phyloP scores from a whole-genome alignment of 2,797 vertebrate genomes.

The Rallus crepitans region DNA sequence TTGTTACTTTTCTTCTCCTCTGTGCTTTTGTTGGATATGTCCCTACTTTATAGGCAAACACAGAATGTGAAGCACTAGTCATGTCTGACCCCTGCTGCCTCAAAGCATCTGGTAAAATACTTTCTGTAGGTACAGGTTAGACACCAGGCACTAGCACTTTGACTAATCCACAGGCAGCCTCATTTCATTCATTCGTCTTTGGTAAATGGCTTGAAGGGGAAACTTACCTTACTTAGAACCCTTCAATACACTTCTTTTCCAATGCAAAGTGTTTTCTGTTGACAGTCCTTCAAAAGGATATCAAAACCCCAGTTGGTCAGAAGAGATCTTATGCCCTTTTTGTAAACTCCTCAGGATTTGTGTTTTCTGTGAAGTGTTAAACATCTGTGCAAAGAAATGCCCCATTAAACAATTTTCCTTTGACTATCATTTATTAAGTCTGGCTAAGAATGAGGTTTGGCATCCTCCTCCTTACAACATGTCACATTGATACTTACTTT shows the following conservation, averaged over 20 bases:
- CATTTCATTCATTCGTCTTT: not conserved
- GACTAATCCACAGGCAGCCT: not conserved
- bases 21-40: not conserved
- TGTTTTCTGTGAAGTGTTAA: not conserved
- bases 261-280: not conserved
- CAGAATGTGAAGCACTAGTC: not conserved
- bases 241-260: not conserved
- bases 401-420: not conserved
- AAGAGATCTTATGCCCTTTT: constrained; percentile 5
- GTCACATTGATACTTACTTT: not conserved
- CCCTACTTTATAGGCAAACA: not conserved
- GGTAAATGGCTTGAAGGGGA: not conserved
- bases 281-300: not conserved
- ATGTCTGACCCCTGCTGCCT: not conserved
- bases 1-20: not conserved
- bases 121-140: not conserved
- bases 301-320: not conserved
- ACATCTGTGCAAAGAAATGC: not conserved
- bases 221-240: not conserved
- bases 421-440: not conserved
- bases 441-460: not conserved
- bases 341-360: not conserved
- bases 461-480: not conserved
- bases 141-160: not conserved
- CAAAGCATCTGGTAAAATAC: not conserved